These are phyloP conservation scores for Hymenopus coronatus DNA, from an alignment of 2,888 invertebrate genomes.

Conservation along the genomic window DNA sequence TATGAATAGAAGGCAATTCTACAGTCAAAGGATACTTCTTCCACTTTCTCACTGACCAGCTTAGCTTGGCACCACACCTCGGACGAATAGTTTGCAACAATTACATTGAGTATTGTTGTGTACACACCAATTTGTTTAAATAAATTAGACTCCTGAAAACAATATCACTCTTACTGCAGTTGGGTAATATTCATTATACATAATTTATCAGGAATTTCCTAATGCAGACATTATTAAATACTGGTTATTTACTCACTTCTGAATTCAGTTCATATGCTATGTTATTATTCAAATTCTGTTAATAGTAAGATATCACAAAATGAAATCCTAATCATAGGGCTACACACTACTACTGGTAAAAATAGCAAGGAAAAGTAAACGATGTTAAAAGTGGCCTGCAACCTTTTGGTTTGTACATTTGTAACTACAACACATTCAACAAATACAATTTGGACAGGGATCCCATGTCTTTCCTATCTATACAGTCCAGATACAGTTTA, in stretches of 20 bases:
- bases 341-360: constrained; percentile 20
- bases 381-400: constrained; percentile 14
- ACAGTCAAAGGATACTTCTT: background rate
- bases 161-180: background rate
- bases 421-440: constrained; percentile 17
- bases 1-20: constrained; percentile 3
- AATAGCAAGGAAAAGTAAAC: background rate
- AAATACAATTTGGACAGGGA: constrained; percentile 13
- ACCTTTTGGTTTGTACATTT: constrained; percentile 24
- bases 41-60: background rate
- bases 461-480: background rate
- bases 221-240: background rate
- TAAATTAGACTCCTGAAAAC: background rate
- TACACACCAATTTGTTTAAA: background rate
- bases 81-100: constrained; percentile 4
- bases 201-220: background rate
- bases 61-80: background rate
- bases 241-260: background rate
- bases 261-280: background rate
- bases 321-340: constrained; percentile 7
- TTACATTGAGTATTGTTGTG: background rate
- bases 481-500: background rate
- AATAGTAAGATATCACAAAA: background rate
- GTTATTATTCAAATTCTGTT: background rate
- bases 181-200: background rate